Conservation (phyloP, 2,113 vertebrate species). For the Plotosus lineatus region DNA sequence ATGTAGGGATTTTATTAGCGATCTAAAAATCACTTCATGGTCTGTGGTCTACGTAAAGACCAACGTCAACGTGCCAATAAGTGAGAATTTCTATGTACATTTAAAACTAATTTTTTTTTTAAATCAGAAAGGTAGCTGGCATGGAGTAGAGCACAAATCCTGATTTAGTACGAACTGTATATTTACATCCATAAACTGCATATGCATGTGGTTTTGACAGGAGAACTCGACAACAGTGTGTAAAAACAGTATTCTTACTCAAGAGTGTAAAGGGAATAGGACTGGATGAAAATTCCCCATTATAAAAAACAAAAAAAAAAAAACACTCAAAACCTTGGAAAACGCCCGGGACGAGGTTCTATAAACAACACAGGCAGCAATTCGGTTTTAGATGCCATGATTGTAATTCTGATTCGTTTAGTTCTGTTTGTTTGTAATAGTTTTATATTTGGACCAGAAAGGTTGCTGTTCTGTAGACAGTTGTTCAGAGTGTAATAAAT, state of each 20-base stretch:
- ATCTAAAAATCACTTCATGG: not conserved
- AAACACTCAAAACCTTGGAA: too few relatives aligned
- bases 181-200: not conserved
- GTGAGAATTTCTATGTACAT: not conserved
- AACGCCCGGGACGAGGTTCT: too few relatives aligned
- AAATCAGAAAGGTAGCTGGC: not conserved
- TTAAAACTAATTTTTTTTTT: not conserved
- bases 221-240: not conserved
- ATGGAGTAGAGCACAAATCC: not conserved
- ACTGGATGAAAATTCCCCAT: too few relatives aligned
- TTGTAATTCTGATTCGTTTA: too few relatives aligned
- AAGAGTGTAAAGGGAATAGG: not conserved
- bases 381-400: too few relatives aligned
- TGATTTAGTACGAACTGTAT: not conserved
- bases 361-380: too few relatives aligned
- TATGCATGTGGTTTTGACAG: not conserved
- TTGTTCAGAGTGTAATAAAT: too few relatives aligned
- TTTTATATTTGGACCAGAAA: too few relatives aligned
- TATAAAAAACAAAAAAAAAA: too few relatives aligned
- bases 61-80: not conserved
- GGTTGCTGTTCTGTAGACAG: too few relatives aligned
- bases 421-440: too few relatives aligned
- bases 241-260: slow-evolving; percentile 12
- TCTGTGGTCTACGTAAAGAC: not conserved
- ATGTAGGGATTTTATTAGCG: not conserved